A percentile compares a stretch with the other conserved stretches of the same genome.
These are phyloP conservation scores for Rhagonycha lutea DNA, from an alignment of 2,888 invertebrate genomes.

Conservation along the genomic window DNA sequence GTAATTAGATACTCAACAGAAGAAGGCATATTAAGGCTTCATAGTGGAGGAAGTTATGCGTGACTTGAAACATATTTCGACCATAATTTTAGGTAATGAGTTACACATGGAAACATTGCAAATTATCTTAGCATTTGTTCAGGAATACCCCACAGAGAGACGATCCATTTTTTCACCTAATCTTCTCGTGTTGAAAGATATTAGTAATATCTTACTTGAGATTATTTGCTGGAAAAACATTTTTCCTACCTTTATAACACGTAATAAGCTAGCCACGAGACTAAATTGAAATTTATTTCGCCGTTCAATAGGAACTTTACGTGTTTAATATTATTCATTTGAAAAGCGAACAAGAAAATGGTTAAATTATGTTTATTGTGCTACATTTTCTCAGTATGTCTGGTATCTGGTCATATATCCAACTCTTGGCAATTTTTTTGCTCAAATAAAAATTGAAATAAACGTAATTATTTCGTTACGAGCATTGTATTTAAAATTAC, in stretches of 20 bases:
- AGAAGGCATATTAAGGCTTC: too few relatives aligned
- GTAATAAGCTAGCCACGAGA: neutral
- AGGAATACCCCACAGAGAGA: neutral
- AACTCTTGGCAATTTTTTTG: neutral
- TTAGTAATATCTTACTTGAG: neutral
- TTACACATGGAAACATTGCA: neutral
- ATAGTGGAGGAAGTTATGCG: too few relatives aligned
- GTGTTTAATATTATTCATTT: neutral
- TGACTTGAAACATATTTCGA: too few relatives aligned
- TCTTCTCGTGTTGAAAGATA: neutral
- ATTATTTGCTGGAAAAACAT: neutral
- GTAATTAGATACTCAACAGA: too few relatives aligned
- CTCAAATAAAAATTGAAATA: neutral
- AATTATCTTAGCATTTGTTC: neutral
- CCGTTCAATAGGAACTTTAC: neutral
- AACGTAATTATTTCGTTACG: too few relatives aligned
- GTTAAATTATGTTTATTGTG: neutral
- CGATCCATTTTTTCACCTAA: neutral
- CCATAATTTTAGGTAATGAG: neutral
- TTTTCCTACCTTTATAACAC: neutral
- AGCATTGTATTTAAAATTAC: neutral
- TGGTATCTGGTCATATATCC: neutral
- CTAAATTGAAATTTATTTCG: neutral
- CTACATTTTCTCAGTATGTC: neutral
- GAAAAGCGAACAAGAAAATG: neutral